These are phyloP conservation scores for Passer montanus DNA, from an alignment of 2,113 vertebrate species.

Conservation along the genomic window DNA sequence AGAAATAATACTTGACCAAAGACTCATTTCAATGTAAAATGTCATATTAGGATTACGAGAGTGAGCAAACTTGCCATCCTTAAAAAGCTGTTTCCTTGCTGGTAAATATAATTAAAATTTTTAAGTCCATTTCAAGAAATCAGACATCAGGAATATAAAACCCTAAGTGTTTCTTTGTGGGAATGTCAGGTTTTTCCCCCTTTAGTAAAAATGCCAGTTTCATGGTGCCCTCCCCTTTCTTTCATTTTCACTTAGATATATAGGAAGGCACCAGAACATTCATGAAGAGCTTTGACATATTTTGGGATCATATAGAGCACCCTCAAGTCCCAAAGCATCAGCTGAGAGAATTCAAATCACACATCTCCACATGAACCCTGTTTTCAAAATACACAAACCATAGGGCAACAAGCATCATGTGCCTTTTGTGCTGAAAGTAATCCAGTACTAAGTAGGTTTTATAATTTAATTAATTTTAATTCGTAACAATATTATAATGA, in stretches of 20 bases:
- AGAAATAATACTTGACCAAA: background rate
- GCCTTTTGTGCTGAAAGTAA: background rate
- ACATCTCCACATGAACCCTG: background rate
- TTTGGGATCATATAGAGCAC: background rate
- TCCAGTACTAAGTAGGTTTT: background rate
- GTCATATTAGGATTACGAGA: background rate
- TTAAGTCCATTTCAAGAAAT: background rate
- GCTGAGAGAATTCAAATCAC: background rate
- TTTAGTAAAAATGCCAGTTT: background rate
- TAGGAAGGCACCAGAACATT: background rate
- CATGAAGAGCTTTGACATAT: background rate
- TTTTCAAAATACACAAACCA: background rate
- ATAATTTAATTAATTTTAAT: too few species aligned
- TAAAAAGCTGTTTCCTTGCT: background rate
- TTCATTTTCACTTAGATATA: background rate
- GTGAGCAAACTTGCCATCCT: background rate
- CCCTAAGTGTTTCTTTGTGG: background rate
- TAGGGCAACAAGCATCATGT: background rate
- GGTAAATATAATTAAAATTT: background rate
- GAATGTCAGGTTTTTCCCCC: background rate
- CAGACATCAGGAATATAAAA: background rate
- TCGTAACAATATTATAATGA: too few species aligned
- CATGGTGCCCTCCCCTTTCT: background rate
- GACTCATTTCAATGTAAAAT: background rate
- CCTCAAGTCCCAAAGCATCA: background rate